phyloP scores from a whole-genome alignment of 1,140 invertebrate species.

The Meloidogyne exigua region DNA sequence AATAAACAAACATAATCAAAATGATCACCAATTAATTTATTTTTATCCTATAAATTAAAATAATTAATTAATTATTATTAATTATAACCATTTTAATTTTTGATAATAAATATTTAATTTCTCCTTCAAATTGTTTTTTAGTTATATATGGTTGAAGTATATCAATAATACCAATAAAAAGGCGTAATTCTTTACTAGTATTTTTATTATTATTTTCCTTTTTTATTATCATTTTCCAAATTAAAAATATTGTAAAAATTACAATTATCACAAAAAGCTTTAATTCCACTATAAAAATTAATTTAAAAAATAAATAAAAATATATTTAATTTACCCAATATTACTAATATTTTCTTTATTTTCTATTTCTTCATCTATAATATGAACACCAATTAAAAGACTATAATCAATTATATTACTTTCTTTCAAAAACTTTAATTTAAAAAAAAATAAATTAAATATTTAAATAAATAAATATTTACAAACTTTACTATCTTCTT shows the following conservation, averaged over 20 bases:
- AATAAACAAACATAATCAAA: too few relatives aligned
- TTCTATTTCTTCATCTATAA: not conserved
- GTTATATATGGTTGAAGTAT: not conserved
- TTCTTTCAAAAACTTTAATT: not conserved
- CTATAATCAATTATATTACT: conserved; percentile 1
- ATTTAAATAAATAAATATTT: too few relatives aligned
- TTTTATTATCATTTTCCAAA: not conserved
- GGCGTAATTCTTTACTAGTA: not conserved
- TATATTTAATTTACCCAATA: not conserved
- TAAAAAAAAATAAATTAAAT: too few relatives aligned
- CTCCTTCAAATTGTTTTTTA: not conserved
- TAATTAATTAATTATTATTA: too few relatives aligned
- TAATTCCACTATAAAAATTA: not conserved
- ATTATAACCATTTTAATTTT: not conserved
- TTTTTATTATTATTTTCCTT: not conserved
- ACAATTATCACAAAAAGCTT: not conserved
- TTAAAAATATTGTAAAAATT: not conserved
- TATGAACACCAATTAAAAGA: not conserved
- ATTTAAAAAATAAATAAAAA: not conserved
- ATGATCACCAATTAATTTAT: too few relatives aligned
- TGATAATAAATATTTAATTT: not conserved
- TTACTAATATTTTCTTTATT: not conserved
- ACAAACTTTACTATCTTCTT: not conserved
- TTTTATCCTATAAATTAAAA: too few relatives aligned
- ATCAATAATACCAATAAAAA: not conserved